Evolutionary conservation across 2,113 vertebrate genomes (phyloP).

Genomic region (Ailuropoda melanoleuca): DNA sequence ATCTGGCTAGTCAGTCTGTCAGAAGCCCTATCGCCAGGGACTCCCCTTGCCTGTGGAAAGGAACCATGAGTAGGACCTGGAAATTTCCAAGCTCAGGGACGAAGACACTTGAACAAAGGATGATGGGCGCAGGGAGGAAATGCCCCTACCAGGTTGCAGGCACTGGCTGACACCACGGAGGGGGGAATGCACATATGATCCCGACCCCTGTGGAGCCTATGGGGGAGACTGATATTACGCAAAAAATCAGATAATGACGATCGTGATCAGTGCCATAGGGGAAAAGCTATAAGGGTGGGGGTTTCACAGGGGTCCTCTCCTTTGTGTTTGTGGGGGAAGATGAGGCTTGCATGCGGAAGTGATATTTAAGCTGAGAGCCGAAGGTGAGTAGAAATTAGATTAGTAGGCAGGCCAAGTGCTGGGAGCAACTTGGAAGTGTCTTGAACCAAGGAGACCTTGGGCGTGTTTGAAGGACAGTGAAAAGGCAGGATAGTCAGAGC

Average conservation of each 20-base stretch:
- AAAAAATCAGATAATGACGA: not conserved
- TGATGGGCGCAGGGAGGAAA: not conserved
- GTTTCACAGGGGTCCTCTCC: not conserved
- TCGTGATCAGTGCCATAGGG: not conserved
- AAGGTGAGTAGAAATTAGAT: not conserved
- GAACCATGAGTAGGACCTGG: not conserved
- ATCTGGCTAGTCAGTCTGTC: not conserved
- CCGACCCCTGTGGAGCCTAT: too few relatives aligned
- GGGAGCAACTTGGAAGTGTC: not conserved
- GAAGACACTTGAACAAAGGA: not conserved
- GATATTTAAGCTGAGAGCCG: not conserved
- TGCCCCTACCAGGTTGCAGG: accelerated
- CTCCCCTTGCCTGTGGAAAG: not conserved
- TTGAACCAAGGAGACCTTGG: not conserved
- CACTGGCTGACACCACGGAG: not conserved
- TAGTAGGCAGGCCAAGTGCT: not conserved
- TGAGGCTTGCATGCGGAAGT: not conserved
- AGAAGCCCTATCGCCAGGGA: not conserved
- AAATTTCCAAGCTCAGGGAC: too few relatives aligned
- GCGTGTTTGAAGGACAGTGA: not conserved
- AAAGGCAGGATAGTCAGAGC: not conserved
- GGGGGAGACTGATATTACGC: not conserved
- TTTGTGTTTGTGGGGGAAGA: not conserved
- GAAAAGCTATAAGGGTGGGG: too few relatives aligned
- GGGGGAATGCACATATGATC: accelerated